Base-by-base conservation (phyloP, 2,888 invertebrate genomes). In the Temnothorax unifasciatus region DNA sequence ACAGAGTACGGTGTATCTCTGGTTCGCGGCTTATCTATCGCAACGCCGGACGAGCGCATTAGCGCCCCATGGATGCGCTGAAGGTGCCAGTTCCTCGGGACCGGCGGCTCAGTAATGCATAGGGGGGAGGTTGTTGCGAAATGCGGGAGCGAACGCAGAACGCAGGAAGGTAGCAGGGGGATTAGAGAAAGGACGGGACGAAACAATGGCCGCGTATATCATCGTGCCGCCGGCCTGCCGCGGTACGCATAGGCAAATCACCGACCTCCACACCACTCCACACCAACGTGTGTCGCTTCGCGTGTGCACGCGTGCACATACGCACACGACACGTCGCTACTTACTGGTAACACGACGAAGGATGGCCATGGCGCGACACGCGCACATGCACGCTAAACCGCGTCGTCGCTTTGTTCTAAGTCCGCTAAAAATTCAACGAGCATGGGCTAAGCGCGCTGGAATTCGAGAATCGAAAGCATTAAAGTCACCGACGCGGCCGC, bases 191-290 rank as follows among this genome's bases (percentile, higher is more conserved):
- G 87, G 82, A 83, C 87, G 88, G 87, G 83, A 87, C 87, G 90
- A 94, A 91, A 94, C 94, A 94, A 94, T 94, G 94, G 94, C 91
- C 94, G 93, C 94, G 94, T 94, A 94, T 94, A 94, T 94, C 94
- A 94, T 94, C 94, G 92, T 92, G 94, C 92, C 92, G 92, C 92
- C 92, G 91, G 93, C 88, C 91, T 92, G 93, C 93, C 89, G 92
- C 92, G 89, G 93, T 92, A 93, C 93, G 94, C 94, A 94, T 94
- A 94, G 94, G 94, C 94, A 94, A 94, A 94, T 94, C 94, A 92
- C 93, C 91, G 90, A 71, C 79, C 85, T 82, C 87, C 69, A 86
- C 87, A 88, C 86, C 88, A 87, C 85, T 82, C 87, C 69, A 86
- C 87, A 88, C 86, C 88, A 87, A 89, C 71, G 34, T 86, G 63